Evolutionary conservation across 2,113 vertebrate genomes (phyloP), one percentile per base, ranked within the genome.

Genomic region (Lathamus discolor): DNA sequence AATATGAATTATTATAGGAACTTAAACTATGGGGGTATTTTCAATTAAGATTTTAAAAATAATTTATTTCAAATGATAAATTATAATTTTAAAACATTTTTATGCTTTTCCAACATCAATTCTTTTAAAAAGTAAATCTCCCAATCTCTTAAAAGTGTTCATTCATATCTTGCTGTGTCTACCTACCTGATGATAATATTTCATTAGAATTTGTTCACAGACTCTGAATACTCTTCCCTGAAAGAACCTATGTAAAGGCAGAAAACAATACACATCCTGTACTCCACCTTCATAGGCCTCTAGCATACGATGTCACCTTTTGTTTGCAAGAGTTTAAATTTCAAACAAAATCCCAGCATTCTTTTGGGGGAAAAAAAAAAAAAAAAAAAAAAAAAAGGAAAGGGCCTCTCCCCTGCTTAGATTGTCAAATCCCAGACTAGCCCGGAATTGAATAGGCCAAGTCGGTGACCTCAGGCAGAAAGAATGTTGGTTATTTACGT

Each of bases 401-500:
- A 96, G 93, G 95, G 95, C 87, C 95, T 96, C 95, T 97, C 92
- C 97, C 97, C 95, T 91, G 91, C 97, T 96, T 93, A 81, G 97
- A 91, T 95, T 98, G 97, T 97, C 98, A 97, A 96, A 98, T 96
- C 92, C 93, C 97, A 97, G 97, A 93, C 91, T 93, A 93, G 96
- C 88, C 96, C 94, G 96, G 97, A 97, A 97, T 97, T 99, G 98
- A 99, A 98, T 98, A 98, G 98, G 98, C 98, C 98, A 98, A 99
- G 98, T 98, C 98, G 98, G 98, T 99, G 98, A 99, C 98, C 98
- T 99, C 98, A 99, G 98, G 96, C 98, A 96, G 95, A 98, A 99
- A 98, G 98, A 99, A 99, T 99, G 99, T 98, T 98, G 96, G 98
- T 98, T 98, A 98, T 99, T 99, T 99, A 98, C 98, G 98, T 98